phyloP scores from a whole-genome alignment of 92 coral and sea anemone species.

The Epizoanthus scotinus region DNA sequence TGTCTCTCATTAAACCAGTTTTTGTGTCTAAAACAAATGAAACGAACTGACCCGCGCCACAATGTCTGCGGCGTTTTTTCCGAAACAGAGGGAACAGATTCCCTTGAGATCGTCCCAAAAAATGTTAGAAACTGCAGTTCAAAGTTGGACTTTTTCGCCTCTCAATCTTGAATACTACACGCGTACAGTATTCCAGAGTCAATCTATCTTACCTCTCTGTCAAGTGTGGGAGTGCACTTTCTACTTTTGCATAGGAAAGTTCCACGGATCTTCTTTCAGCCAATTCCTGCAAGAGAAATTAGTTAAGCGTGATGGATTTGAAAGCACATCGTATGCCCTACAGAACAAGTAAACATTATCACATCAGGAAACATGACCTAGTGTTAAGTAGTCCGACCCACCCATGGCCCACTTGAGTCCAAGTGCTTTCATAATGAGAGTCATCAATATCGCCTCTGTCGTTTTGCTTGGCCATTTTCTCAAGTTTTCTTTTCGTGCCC shows the following conservation, averaged over 20 bases:
- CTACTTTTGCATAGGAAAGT: too few species aligned
- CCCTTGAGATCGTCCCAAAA: slow-evolving; percentile 13
- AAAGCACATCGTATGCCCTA: background rate
- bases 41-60: slow-evolving; percentile 39
- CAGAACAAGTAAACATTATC: background rate
- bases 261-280: too few species aligned
- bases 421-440: slow-evolving; percentile 1
- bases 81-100: background rate
- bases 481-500: background rate
- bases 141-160: slow-evolving; percentile 2
- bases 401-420: slow-evolving; percentile 11
- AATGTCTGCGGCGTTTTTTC: slow-evolving; percentile 19
- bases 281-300: too few species aligned
- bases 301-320: background rate
- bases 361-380: background rate
- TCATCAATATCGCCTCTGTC: background rate
- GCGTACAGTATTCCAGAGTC: background rate
- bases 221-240: too few species aligned
- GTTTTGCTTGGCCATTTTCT: too few species aligned
- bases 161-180: background rate
- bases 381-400: background rate
- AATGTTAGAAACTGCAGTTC: background rate
- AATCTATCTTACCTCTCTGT: too few species aligned
- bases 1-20: slow-evolving; percentile 35
- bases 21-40: slow-evolving; percentile 22